Percentiles rank a stretch among this genome's conserved stretches.
These are phyloP conservation scores for Apodemia mormo DNA, from an alignment of 2,888 invertebrate genomes.

Conservation along the genomic window DNA sequence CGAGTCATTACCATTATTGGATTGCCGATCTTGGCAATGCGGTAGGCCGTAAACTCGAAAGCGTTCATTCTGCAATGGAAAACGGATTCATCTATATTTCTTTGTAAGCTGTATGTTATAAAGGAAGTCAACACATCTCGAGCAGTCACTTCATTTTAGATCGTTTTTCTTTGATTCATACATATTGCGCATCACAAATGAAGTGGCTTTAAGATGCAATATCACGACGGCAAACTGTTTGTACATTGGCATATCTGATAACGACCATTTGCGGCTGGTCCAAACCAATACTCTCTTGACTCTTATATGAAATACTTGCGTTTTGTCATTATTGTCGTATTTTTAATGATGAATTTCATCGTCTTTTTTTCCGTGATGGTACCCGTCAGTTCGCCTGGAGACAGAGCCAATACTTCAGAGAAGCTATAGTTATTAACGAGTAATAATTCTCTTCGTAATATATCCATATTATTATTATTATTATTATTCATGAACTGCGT, in stretches of 20 bases:
- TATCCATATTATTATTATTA: constrained; percentile 60
- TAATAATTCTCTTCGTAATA: constrained; percentile 84
- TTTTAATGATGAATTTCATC: constrained; percentile 67
- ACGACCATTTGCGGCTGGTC: constrained; percentile 34
- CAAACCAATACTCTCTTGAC: constrained; percentile 25
- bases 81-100: constrained; percentile 6
- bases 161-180: background rate
- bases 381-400: constrained; percentile 93
- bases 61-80: constrained; percentile 1
- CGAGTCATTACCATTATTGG: background rate
- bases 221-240: constrained; percentile 20
- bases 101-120: constrained; percentile 17
- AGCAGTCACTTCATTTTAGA: constrained; percentile 28
- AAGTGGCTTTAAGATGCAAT: constrained; percentile 25
- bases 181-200: constrained; percentile 16
- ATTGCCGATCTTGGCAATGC: background rate
- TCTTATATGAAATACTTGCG: constrained; percentile 37
- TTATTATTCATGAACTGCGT: constrained; percentile 72
- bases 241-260: constrained; percentile 26
- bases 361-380: constrained; percentile 65
- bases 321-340: constrained; percentile 46
- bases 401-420: constrained; percentile 98
- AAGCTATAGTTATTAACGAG: constrained; percentile 95
- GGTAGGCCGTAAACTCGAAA: background rate
- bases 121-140: constrained; percentile 7